Conservation (phyloP, 2,888 invertebrate genomes). For the Poecilobothrus nobilitatus region DNA sequence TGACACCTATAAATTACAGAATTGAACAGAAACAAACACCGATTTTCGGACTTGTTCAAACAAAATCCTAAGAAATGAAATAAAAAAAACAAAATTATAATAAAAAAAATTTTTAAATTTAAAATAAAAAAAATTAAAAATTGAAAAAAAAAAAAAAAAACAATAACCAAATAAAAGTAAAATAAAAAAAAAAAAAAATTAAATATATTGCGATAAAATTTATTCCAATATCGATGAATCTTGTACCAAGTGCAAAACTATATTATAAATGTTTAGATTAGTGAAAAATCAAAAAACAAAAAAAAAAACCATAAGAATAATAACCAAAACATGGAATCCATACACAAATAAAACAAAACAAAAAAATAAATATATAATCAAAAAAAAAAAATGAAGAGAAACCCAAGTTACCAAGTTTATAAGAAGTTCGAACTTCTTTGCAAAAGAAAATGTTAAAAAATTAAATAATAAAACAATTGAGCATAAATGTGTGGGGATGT, state of each 20-base stretch:
- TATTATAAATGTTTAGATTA: conserved; percentile 6
- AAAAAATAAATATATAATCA: neutral
- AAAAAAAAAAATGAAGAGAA: neutral
- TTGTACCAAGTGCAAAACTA: conserved; percentile 6
- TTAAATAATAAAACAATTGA: conserved; percentile 12
- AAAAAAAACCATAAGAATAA: neutral
- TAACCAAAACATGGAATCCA: too few species aligned
- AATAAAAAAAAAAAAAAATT: neutral
- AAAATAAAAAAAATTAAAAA: conserved; percentile 10
- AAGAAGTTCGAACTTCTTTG: neutral
- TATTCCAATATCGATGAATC: conserved; percentile 1
- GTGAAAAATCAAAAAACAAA: neutral
- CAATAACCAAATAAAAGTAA: conserved; percentile 17
- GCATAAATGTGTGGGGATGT: conserved; percentile 12
- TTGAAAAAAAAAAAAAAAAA: conserved; percentile 13
- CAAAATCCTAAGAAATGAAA: conserved; percentile 19
- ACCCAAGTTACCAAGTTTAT: neutral
- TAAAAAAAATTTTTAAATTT: too few species aligned
- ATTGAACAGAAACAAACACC: conserved; percentile 29
- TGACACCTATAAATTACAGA: conserved; percentile 39
- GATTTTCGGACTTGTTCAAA: conserved; percentile 11
- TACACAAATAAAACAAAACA: neutral
- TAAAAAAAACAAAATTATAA: conserved; percentile 22
- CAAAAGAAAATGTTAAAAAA: neutral
- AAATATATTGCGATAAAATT: neutral